phyloP scores from a whole-genome alignment of 2,113 vertebrate species.

The Myanophis thanlyinensis region DNA sequence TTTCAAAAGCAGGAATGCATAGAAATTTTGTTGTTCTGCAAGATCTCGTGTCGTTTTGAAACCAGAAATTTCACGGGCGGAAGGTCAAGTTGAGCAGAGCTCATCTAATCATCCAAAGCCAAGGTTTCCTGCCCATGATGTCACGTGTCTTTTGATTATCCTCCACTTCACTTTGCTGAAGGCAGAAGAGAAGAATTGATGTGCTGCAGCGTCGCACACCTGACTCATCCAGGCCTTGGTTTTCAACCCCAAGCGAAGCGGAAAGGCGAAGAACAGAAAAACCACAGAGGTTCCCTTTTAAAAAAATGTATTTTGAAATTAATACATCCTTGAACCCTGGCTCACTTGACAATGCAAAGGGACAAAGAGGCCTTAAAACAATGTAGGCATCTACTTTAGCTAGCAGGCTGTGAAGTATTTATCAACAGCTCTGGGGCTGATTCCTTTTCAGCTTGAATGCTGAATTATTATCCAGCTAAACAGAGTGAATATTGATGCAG shows the following conservation, averaged over 20 bases:
- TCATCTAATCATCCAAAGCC: conserved; percentile 68
- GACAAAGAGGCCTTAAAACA: conserved; percentile 20
- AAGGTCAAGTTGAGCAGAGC: conserved; percentile 72
- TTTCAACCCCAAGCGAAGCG: conserved; percentile 48
- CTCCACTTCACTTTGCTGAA: conserved; percentile 64
- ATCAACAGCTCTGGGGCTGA: conserved; percentile 39
- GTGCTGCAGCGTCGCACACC: conserved; percentile 9
- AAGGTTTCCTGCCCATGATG: conserved; percentile 70
- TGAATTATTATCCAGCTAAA: conserved; percentile 26
- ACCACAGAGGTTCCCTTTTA: conserved; percentile 37
- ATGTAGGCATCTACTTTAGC: conserved; percentile 39
- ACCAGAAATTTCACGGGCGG: conserved; percentile 65
- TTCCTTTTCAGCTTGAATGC: conserved; percentile 58
- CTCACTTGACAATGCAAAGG: conserved; percentile 31
- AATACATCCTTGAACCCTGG: conserved; percentile 49
- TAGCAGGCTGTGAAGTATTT: conserved; percentile 62
- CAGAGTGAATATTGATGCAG: conserved; percentile 52
- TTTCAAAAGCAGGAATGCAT: conserved; percentile 3
- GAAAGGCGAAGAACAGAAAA: conserved; percentile 29
- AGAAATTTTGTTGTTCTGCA: conserved; percentile 66
- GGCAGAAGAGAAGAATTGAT: conserved; percentile 34
- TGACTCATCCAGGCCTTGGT: conserved; percentile 50
- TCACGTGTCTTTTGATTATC: conserved; percentile 62
- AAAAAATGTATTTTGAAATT: conserved; percentile 61
- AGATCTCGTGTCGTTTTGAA: conserved; percentile 63